These are phyloP conservation scores for Eubucco bourcierii DNA, from an alignment of 2,113 vertebrate genomes.

Conservation along the genomic window DNA sequence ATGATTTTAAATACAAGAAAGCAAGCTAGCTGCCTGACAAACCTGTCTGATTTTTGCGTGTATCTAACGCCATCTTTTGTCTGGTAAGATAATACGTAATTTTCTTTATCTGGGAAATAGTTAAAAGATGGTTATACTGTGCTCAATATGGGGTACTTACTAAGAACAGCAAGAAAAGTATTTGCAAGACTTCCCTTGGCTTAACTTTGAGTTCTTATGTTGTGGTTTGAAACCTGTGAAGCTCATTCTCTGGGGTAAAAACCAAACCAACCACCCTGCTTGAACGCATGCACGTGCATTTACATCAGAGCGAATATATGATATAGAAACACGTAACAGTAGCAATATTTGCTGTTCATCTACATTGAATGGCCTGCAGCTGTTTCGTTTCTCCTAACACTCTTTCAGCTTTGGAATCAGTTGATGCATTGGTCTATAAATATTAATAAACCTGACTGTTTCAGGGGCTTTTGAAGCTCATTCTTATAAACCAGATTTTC, in stretches of 20 bases:
- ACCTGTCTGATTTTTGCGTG: slow-evolving; percentile 48
- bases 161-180: neutral
- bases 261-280: neutral
- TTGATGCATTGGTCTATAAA: slow-evolving; percentile 25
- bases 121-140: slow-evolving; percentile 2
- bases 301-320: slow-evolving; percentile 29
- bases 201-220: slow-evolving; percentile 35
- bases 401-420: slow-evolving; percentile 38
- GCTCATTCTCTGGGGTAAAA: slow-evolving; percentile 36
- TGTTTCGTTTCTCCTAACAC: slow-evolving; percentile 25
- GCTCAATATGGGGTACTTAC: slow-evolving; percentile 18
- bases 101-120: slow-evolving; percentile 22
- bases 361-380: slow-evolving; percentile 47
- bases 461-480: neutral
- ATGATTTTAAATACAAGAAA: slow-evolving; percentile 12
- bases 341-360: slow-evolving; percentile 51
- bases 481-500: slow-evolving; percentile 5
- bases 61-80: slow-evolving; percentile 25
- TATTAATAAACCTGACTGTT: slow-evolving; percentile 30
- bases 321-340: slow-evolving; percentile 42
- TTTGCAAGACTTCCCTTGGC: neutral
- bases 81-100: slow-evolving; percentile 31
- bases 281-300: slow-evolving; percentile 22
- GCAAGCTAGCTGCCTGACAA: slow-evolving; percentile 25
- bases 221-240: slow-evolving; percentile 66